Evolutionary conservation across 2,113 vertebrate species (phyloP), one percentile per base, ranked within the genome.

Genomic region (Epinephelus lanceolatus): DNA sequence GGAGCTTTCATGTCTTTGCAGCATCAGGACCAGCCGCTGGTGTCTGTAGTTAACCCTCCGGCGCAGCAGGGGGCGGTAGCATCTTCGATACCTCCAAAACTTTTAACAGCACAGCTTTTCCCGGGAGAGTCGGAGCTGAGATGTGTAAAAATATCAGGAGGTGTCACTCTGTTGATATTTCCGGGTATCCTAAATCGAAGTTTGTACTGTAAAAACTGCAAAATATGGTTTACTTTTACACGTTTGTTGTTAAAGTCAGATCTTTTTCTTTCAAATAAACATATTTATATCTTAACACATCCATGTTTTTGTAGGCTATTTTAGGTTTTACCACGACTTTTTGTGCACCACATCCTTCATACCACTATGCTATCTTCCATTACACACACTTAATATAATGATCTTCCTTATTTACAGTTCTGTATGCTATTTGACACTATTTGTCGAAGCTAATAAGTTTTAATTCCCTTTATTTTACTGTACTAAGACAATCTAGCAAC

Each of bases 31-130:
- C 85, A 81, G 59, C 0, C 2, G 4, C 13, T 1, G 3, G 3
- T 7, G 42, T 0, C 30, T 83, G 85, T 51, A 61, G 61, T 70
- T 56, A 30, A 63, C 15, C 57, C 87, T 56, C 92, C 95, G 19
- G 60, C 33, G 55, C 91, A 57, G 18, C 42, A 89, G 92, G 87
- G 27, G 93, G 89, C 91, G 78, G 68, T 23, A 53, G 59, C 62
- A 3, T 4, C 15, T 42, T 21, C 56, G 6, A 47, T 3, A 2
- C 3, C 5, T 13, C n/a, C 6, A 12, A 51, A 51, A 85, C 30
- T 45, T 40, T 13, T 12, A 33, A 21, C 49, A 4, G 3, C 59
- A 17, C 25, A 21, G 0, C 0, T 61, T 49, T 66, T 59, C 62
- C 72, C 25, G 53, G 77, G 78, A 77, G 59, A 30, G 17, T 10